Evolutionary conservation across 2,888 invertebrate species (phyloP), one percentile per base, ranked within the genome.

Genomic region (Melanostoma mellinum): DNA sequence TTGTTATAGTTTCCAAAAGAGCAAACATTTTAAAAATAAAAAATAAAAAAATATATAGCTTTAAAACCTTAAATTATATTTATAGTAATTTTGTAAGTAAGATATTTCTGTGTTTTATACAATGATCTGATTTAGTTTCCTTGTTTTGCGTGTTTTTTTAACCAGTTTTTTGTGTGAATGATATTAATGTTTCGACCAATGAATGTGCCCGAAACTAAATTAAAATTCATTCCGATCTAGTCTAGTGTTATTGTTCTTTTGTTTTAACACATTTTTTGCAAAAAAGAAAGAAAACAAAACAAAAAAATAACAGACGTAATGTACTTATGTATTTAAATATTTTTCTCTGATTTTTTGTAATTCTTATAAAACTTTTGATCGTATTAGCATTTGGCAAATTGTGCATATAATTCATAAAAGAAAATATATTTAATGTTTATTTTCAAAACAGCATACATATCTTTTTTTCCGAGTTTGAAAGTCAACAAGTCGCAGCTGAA

Each of bases 1-100:
- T 82, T 82, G 81, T 77, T 82, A 82, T 82, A 78, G 77, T 78
- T 82, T 82, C 73, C 50, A 78, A 73, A 81, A 68, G 61, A 82
- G 67, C 53, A 76, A 80, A 78, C 65, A 79, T 74, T 82, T 77
- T 72, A 76, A 76, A 48, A 63, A 60, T 30, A 40, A 44, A 35
- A 60, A 33, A 53, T 38, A 50, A 52, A 33, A 53, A 6, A 33
- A 60, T 40, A 58, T 58, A 58, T 40, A 52, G 32, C 32, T 33
- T 65, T 55, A 77, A 73, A 82, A 77, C 81, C 77, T 82, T 82
- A 82, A 79, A 82, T 35, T 68, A 61, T 72, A 77, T 77, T 82
- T 38, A 44, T 73, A 80, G 65, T 69, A 44, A 56, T 75, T 46
- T 46, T 60, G 35, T 65, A 75, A 53, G 40, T 81, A 72, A 76